Evolutionary conservation across 2,113 vertebrate genomes (phyloP).

Genomic region (Tupaia chinensis): DNA sequence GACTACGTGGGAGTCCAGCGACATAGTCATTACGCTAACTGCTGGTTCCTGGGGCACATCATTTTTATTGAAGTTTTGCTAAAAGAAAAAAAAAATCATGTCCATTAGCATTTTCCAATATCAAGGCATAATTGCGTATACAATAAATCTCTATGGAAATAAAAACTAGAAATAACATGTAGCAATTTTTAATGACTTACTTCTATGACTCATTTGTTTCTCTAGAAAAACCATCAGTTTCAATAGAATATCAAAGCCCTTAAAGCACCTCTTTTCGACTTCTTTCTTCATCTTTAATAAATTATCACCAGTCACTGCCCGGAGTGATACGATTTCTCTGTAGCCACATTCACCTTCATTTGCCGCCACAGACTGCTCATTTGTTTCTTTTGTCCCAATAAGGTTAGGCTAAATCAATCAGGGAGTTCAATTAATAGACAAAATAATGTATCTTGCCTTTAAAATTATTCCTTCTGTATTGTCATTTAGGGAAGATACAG

Average conservation of each 20-base stretch:
- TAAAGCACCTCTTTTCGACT: background rate
- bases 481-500: background rate
- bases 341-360: background rate
- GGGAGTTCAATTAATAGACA: background rate
- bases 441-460: background rate
- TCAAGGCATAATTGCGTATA: background rate
- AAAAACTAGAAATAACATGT: background rate
- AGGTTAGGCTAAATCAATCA: background rate
- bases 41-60: background rate
- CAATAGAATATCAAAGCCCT: background rate
- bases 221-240: background rate
- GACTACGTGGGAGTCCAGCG: too few species aligned
- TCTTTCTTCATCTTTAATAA: conserved; percentile 39
- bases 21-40: too few species aligned
- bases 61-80: background rate
- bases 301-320: background rate
- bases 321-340: background rate
- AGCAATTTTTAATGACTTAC: background rate
- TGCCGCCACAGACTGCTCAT: background rate
- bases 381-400: conserved; percentile 23
- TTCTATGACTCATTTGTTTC: background rate
- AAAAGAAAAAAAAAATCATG: background rate
- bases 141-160: background rate
- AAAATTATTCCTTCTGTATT: background rate
- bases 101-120: background rate